These are phyloP conservation scores for Aphelenchoides besseyi DNA, from an alignment of 1,140 invertebrate genomes.

Conservation along the genomic window DNA sequence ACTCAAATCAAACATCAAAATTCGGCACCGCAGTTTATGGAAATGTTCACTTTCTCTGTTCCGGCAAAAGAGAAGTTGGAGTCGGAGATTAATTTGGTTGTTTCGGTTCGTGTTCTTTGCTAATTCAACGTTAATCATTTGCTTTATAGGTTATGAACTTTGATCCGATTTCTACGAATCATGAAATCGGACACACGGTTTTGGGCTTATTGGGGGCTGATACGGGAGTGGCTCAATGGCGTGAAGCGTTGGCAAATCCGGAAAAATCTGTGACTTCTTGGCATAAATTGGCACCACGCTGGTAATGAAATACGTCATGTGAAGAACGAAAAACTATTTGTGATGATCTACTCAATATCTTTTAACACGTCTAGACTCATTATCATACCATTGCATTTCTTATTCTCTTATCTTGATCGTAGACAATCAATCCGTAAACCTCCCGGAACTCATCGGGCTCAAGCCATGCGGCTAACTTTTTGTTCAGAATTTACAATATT, in stretches of 20 bases:
- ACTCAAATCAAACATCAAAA: constrained; percentile 91
- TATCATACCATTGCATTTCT: no score
- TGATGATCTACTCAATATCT: no score
- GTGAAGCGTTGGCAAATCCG: constrained; percentile 50
- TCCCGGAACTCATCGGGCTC: no score
- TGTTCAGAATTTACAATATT: no score
- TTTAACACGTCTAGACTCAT: no score
- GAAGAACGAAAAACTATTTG: no score
- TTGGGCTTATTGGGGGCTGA: constrained; percentile 55
- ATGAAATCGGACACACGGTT: constrained; percentile 59
- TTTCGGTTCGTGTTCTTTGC: constrained; percentile 39
- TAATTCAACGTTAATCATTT: not conserved
- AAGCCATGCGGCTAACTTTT: no score
- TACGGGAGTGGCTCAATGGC: constrained; percentile 54
- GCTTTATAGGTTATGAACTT: constrained; percentile 58
- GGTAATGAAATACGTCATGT: no score
- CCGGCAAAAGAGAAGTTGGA: constrained; percentile 82
- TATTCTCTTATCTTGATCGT: no score
- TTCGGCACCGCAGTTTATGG: constrained; percentile 85
- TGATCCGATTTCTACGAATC: constrained; percentile 50
- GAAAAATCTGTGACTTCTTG: constrained; percentile 51
- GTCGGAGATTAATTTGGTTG: constrained; percentile 53
- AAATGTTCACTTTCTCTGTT: constrained; percentile 84
- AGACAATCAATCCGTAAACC: no score
- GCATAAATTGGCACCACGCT: constrained; percentile 53